Evolutionary conservation across 2,797 vertebrate species (phyloP).

Genomic region (Mormyrus proboscirostris): DNA sequence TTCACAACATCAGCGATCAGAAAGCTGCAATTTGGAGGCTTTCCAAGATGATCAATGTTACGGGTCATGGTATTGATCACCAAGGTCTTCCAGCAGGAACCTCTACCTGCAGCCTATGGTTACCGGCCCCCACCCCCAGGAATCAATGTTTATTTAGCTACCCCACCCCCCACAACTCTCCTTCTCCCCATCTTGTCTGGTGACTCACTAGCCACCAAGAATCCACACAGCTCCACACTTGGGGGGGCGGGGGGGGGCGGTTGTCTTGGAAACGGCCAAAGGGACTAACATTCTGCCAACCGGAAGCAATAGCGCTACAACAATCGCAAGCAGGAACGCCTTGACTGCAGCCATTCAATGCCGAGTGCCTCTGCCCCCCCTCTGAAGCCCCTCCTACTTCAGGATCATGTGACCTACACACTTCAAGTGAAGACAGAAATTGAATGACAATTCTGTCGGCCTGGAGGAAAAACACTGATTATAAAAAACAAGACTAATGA

Average conservation of each 20-base stretch:
- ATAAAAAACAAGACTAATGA: background rate
- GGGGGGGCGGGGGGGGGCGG: background rate
- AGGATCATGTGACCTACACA: background rate
- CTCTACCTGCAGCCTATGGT: background rate
- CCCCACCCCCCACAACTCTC: background rate
- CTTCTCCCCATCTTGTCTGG: slow-evolving; percentile 48
- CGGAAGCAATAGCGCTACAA: background rate
- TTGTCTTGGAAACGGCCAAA: background rate
- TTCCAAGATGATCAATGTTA: background rate
- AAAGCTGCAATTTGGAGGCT: background rate
- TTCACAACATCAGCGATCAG: slow-evolving; percentile 1
- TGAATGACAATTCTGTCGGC: background rate
- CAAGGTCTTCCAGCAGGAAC: background rate
- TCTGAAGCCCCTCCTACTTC: background rate
- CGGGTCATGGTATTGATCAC: background rate
- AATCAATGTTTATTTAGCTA: background rate
- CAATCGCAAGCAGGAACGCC: background rate
- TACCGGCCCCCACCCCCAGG: background rate
- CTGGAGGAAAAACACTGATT: background rate
- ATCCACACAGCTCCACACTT: background rate
- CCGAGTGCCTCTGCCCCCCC: background rate
- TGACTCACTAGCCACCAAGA: slow-evolving; percentile 2
- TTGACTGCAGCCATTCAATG: background rate
- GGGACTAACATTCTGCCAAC: background rate
- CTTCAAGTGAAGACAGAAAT: background rate